Evolutionary conservation across 1,140 invertebrate genomes (phyloP).

Genomic region (Trichogramma pretiosum): DNA sequence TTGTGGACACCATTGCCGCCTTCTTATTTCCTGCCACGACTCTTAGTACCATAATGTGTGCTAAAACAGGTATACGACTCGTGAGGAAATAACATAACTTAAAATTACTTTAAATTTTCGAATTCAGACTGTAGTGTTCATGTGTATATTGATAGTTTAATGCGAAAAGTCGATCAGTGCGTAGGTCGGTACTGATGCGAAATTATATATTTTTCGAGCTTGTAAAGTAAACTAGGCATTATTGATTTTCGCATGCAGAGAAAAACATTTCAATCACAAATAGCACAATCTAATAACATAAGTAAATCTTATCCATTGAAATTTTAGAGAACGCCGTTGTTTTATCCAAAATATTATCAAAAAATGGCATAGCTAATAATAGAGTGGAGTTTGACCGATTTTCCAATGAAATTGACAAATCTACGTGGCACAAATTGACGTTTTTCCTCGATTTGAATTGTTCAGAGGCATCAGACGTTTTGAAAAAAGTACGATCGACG

Average conservation of each 20-base stretch:
- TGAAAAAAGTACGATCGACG: conserved; percentile 1
- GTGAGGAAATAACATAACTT: too few species aligned
- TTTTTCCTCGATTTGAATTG: conserved; percentile 13
- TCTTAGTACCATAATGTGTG: conserved; percentile 5
- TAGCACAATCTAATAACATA: too few species aligned
- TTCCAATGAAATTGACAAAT: background rate
- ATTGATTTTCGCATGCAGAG: too few species aligned
- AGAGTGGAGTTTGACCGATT: conserved; percentile 5
- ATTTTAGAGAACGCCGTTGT: conserved; percentile 1
- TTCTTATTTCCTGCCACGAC: conserved; percentile 5
- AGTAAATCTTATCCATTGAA: too few species aligned
- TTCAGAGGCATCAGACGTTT: background rate
- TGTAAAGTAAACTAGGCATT: too few species aligned
- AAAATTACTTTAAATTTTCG: too few species aligned
- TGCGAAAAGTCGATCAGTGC: too few species aligned
- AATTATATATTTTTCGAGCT: too few species aligned
- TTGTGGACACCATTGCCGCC: background rate
- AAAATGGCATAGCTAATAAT: conserved; percentile 2
- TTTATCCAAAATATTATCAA: conserved; percentile 9
- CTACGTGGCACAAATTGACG: background rate
- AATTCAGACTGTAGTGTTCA: too few species aligned
- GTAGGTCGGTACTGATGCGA: too few species aligned
- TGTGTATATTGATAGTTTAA: too few species aligned
- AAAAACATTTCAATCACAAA: too few species aligned
- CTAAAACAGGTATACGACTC: conserved; percentile 7